These are phyloP conservation scores for Vombatus ursinus DNA, from an alignment of 2,113 vertebrate species.

Conservation along the genomic window DNA sequence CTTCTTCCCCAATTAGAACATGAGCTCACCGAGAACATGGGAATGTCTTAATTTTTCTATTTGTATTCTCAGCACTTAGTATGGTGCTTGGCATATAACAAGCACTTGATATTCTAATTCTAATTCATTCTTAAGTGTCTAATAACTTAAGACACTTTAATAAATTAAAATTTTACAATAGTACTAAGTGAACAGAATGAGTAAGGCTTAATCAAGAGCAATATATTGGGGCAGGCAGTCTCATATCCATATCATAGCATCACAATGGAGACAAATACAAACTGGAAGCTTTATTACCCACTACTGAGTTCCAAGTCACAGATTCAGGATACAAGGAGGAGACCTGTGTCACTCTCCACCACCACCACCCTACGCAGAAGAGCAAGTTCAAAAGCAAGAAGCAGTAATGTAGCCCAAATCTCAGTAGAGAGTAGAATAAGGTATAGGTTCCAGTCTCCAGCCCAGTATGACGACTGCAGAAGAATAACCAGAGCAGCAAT, in stretches of 20 bases:
- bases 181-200: not conserved
- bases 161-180: not conserved
- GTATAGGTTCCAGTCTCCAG: not conserved
- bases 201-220: not conserved
- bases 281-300: not conserved
- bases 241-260: not conserved
- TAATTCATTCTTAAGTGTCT: not conserved
- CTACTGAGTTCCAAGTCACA: not conserved
- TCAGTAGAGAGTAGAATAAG: not conserved
- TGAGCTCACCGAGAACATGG: not conserved
- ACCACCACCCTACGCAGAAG: not conserved
- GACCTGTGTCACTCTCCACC: not conserved
- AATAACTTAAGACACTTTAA: not conserved
- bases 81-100: not conserved
- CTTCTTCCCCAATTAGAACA: not conserved
- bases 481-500: not conserved
- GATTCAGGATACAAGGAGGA: not conserved
- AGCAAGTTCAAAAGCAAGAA: not conserved
- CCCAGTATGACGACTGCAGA: not conserved
- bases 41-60: not conserved
- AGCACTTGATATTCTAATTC: not conserved
- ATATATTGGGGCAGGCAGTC: not conserved
- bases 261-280: not conserved
- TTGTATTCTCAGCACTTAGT: not conserved
- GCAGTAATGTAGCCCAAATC: not conserved